A percentile compares a stretch with the other conserved stretches of the same genome.
Evolutionary conservation across 2,888 invertebrate genomes (phyloP).

Genomic region (Pilophorus perplexus): DNA sequence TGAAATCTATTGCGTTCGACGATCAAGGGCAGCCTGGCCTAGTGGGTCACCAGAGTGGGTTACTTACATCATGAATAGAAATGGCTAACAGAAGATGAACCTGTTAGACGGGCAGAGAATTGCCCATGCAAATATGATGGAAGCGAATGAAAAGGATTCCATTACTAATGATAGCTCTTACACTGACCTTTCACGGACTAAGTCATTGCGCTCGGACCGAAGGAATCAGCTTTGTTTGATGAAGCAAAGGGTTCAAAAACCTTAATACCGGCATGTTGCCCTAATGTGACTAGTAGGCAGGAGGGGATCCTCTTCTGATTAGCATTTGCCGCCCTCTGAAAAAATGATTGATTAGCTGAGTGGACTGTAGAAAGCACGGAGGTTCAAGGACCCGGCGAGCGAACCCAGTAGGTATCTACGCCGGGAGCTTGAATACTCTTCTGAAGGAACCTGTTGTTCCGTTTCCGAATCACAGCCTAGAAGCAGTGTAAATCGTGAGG

Average conservation of each 20-base stretch:
- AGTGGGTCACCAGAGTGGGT: too few relatives aligned
- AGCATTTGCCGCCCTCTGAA: constrained; percentile 20
- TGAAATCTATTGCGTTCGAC: too few relatives aligned
- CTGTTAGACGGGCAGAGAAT: neutral
- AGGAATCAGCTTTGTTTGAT: constrained; percentile 19
- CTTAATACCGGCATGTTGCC: constrained; percentile 8
- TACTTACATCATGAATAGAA: too few relatives aligned
- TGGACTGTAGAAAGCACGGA: constrained; percentile 14
- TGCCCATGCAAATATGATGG: neutral
- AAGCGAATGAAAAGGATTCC: constrained; percentile 16
- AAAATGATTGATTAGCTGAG: constrained; percentile 14
- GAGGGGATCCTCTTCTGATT: constrained; percentile 19
- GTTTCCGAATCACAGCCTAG: too few relatives aligned
- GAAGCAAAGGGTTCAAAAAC: constrained; percentile 26
- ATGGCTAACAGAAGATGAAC: neutral
- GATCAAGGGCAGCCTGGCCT: too few relatives aligned
- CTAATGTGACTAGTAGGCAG: too few relatives aligned
- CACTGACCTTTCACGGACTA: constrained; percentile 26
- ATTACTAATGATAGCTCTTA: constrained; percentile 19
- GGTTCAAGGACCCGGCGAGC: constrained; percentile 7
- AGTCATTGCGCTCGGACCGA: constrained; percentile 3
- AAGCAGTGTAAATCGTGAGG: too few relatives aligned
- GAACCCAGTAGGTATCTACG: neutral
- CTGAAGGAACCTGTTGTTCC: too few relatives aligned
- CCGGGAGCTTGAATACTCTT: too few relatives aligned